Conservation (phyloP, 1,140 invertebrate genomes). For the Caenorhabditis remanei region DNA sequence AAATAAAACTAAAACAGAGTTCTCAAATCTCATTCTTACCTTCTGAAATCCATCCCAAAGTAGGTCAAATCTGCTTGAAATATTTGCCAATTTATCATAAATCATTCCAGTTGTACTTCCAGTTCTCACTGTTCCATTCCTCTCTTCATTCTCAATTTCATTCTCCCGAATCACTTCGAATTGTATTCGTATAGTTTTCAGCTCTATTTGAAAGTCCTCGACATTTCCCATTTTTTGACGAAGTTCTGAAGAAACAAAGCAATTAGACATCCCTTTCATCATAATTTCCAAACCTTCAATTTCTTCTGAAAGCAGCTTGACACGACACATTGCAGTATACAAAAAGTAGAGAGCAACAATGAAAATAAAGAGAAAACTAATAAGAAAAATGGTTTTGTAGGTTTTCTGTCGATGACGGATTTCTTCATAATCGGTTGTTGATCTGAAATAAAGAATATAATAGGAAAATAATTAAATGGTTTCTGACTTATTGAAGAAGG, state of each 20-base stretch:
- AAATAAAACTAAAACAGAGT: background rate
- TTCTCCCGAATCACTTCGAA: slow-evolving; percentile 41
- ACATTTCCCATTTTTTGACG: slow-evolving; percentile 19
- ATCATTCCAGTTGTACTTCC: slow-evolving; percentile 54
- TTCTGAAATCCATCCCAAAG: slow-evolving; percentile 38
- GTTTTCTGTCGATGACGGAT: slow-evolving; percentile 50
- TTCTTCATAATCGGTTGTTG: slow-evolving; percentile 32
- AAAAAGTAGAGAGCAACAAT: slow-evolving; percentile 26
- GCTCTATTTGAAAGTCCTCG: slow-evolving; percentile 35
- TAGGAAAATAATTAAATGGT: background rate
- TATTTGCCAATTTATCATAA: slow-evolving; percentile 54
- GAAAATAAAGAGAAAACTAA: slow-evolving; percentile 35
- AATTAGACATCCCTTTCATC: background rate
- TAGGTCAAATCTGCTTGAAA: slow-evolving; percentile 16
- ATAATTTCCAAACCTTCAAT: background rate
- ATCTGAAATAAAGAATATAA: slow-evolving; percentile 9
- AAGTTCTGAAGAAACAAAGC: background rate
- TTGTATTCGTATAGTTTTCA: slow-evolving; percentile 41
- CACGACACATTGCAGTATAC: slow-evolving; percentile 29
- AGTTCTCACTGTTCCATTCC: slow-evolving; percentile 6
- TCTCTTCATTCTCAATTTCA: background rate
- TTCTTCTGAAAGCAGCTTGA: slow-evolving; percentile 30
- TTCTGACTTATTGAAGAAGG: slow-evolving; percentile 25
- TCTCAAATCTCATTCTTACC: background rate
- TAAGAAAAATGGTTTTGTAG: slow-evolving; percentile 38